Evolutionary conservation across 2,888 invertebrate species (phyloP), one percentile per base, ranked within the genome.

Genomic region (Zele albiditarsus): DNA sequence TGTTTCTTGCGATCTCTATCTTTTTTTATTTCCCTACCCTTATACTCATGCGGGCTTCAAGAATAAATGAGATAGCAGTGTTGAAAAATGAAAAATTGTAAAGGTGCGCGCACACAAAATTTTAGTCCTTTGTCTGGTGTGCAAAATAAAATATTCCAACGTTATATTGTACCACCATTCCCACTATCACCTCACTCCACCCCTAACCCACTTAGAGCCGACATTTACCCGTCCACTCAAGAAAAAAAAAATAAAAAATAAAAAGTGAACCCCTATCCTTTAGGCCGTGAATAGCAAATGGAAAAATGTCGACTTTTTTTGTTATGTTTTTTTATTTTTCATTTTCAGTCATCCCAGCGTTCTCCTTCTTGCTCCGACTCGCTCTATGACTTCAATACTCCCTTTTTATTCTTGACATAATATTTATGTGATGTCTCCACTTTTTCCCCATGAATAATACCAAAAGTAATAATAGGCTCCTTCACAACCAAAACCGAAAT

Each of bases 141-240:
- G n/a, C 33, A 31, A 71, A 71, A 71, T 71, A 65, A 71, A 71
- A 71, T 71, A 71, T 71, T 71, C 71, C 53, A 33, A 65, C 63
- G 33, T 63, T 53, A 58, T 42, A 33, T 65, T 53, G 65, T 65
- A 63, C 53, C 63, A 28, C 27, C 66, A 53, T 53, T 53, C 20
- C 46, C 46, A 14, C 38, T 3, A 38, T 20, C 33, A 38, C 38
- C 38, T 63, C 63, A 14, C 38, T 38, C 38, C 38, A 33, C 53
- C 71, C 53, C 65, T 71, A 65, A 53, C 65, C 65, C 65, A 71
- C 71, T 71, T 71, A 71, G 33, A 65, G 53, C 66, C 67, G 63
- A 66, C 72, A 75, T 75, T 77, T 73, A 68, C 42, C 60, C 63
- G 71, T 78, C 65, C 53, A 60, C 68, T 53, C 53, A 53, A 53